Base-by-base conservation (phyloP, 2,888 invertebrate species). In the Drosophila pegasa region DNA sequence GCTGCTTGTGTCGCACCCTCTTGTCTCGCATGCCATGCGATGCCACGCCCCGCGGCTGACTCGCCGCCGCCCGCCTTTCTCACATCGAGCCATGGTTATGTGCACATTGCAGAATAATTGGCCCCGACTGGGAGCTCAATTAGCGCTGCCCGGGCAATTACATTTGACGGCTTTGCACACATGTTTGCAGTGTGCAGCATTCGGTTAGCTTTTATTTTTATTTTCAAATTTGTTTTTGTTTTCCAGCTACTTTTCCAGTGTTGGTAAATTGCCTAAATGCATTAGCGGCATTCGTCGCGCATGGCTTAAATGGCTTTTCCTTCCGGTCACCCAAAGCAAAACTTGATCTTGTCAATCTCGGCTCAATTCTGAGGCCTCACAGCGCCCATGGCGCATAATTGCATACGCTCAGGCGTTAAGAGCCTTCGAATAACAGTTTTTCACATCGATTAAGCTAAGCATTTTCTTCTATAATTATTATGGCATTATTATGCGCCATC, bases 21-120 rank as follows among this genome's bases (percentile, higher is more conserved):
- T 71, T 67, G 60, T 51, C 68, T 63, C 54, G 50, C 38, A 45
- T 61, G 63, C 47, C 47, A 31, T 48, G 31, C 14, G 14, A 12
- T 31, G 47, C 78, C 70, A 69, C 68, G 70, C 83, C 80, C 64
- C 52, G 22, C 45, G 10, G 14, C 61, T 62, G 62, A 38, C 31
- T 35, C 59, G 22, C 35, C 4, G 10, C 48, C 48, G 52, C 59
- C 69, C 69, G 69, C 54, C 58, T 74, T 69, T 79, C 75, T 63
- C 80, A 73, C 69, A 43, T 52, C 57, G 48, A 67, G 67, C 69
- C 67, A 68, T 63, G 73, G 61, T 70, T 77, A 47, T 71, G 67
- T 74, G 68, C 80, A 77, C 82, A 85, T 85, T 84, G 86, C 81
- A 83, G 81, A 86, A 88, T 87, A 86, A 86, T 86, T 86, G 81